Evolutionary conservation across 2,113 vertebrate genomes (phyloP).

Genomic region (Callipepla squamata): DNA sequence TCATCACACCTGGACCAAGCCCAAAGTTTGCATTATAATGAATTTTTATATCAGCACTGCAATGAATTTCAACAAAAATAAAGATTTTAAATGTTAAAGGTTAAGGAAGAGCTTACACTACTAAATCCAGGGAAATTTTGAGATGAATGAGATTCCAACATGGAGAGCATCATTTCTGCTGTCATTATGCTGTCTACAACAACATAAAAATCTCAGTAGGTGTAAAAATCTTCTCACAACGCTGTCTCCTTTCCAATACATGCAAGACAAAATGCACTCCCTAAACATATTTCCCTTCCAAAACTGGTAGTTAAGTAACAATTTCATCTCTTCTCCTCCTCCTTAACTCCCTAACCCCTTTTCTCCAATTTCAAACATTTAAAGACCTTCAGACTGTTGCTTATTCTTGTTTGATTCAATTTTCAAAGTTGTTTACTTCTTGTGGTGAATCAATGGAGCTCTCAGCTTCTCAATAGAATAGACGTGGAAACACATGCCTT

Average conservation of each 20-base stretch:
- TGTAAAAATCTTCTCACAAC: conserved; percentile 55
- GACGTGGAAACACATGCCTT: neutral
- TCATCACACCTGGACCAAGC: conserved; percentile 19
- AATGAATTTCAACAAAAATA: conserved; percentile 13
- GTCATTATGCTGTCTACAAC: conserved; percentile 33
- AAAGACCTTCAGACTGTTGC: neutral
- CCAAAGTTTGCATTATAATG: conserved; percentile 28
- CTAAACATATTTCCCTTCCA: conserved; percentile 39
- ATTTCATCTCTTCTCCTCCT: conserved; percentile 1
- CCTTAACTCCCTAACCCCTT: neutral
- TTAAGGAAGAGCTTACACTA: conserved; percentile 35
- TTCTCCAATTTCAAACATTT: neutral
- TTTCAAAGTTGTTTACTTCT: neutral
- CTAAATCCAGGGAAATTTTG: conserved; percentile 15
- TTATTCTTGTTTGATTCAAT: neutral
- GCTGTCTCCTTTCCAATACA: conserved; percentile 45
- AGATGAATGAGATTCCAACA: conserved; percentile 38
- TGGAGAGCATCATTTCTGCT: conserved; percentile 7
- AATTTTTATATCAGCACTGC: conserved; percentile 1
- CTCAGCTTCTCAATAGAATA: neutral
- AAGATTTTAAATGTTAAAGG: conserved; percentile 59
- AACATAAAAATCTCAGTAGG: conserved; percentile 50
- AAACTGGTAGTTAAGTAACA: conserved; percentile 27
- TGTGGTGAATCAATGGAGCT: neutral
- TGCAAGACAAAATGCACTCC: conserved; percentile 52